A percentile compares a stretch with the other conserved stretches of the same genome.
Conservation (phyloP, 2,113 vertebrate species). For the Ptyas mucosa region DNA sequence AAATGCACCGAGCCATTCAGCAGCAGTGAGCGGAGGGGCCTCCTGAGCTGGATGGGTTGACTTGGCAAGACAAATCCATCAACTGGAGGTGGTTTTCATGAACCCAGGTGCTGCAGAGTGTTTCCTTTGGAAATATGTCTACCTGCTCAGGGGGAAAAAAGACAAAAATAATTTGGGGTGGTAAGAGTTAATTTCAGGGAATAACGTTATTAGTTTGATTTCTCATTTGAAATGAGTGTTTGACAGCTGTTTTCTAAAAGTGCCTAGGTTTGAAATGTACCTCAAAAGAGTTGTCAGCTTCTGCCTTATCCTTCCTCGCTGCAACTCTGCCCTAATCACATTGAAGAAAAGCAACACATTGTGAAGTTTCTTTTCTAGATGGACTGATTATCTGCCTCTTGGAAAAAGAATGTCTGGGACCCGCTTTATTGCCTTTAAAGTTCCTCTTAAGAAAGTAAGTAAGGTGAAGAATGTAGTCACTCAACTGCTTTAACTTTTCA, state of each 20-base stretch:
- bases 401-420: constrained; percentile 82
- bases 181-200: not conserved
- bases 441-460: constrained; percentile 81
- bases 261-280: not conserved
- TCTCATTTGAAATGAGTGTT: not conserved
- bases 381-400: constrained; percentile 79
- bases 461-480: not conserved
- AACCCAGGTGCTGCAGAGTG: not conserved
- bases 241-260: not conserved
- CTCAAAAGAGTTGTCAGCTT: not conserved
- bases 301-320: not conserved
- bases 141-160: not conserved
- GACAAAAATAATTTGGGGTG: not conserved
- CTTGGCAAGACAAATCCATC: no score
- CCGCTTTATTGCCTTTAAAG: constrained; percentile 89
- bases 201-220: not conserved
- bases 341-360: not conserved
- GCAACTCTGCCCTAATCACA: no score
- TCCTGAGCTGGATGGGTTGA: not conserved
- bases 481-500: not conserved
- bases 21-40: no score
- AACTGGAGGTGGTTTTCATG: not conserved
- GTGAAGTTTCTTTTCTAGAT: constrained; percentile 62
- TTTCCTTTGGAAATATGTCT: not conserved
- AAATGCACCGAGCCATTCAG: no score